Base-by-base conservation (phyloP, 2,113 vertebrate genomes). In the Sardina pilchardus region DNA sequence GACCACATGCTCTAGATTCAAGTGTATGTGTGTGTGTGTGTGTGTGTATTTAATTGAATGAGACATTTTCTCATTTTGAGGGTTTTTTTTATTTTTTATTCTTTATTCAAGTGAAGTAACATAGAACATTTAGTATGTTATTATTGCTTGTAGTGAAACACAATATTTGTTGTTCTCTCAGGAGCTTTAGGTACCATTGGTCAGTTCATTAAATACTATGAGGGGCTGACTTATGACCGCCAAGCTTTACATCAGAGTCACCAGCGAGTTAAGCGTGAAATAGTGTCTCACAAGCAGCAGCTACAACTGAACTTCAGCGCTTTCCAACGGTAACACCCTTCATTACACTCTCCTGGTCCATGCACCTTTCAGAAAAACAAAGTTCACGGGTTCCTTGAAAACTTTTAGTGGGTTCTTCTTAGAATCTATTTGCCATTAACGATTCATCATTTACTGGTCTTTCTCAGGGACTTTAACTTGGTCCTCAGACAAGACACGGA, bases 281-380 rank as follows among this genome's bases (percentile, higher is more conserved):
- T 83, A 0, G 80, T 82, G 5, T 87, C 87, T 48, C 50, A 90
- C 17, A 86, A 87, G 9, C 56, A 24, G 1, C 86, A 21, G 1
- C 86, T 96, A 59, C 85, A 89, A 14, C 83, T 96, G 19, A 88
- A 95, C 87, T 92, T 96, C 53, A 91, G 84, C 21, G 95, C 94
- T 24, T 93, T 93, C 83, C 91, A 94, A 63, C 94, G 94, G 94
- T 95, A 87, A 16, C 71, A 82, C 84, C 36, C 3, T 6, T 81
- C 3, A 19, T 8, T 50, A 71, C 75, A 81, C 16, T 56, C 8
- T 21, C 19, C 21, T 59, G 45, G 45, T 47, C 45, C 53, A 1
- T 4, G 1, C 53, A 53, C 4, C 21, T 59, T 24, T 6, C 21
- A 19, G 3, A 24, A 59, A 59, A 21, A n/a, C 4, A 53, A 50